These are phyloP conservation scores for Drosophila nr. perissopoda DNA, from an alignment of 2,888 invertebrate species.

Conservation along the genomic window DNA sequence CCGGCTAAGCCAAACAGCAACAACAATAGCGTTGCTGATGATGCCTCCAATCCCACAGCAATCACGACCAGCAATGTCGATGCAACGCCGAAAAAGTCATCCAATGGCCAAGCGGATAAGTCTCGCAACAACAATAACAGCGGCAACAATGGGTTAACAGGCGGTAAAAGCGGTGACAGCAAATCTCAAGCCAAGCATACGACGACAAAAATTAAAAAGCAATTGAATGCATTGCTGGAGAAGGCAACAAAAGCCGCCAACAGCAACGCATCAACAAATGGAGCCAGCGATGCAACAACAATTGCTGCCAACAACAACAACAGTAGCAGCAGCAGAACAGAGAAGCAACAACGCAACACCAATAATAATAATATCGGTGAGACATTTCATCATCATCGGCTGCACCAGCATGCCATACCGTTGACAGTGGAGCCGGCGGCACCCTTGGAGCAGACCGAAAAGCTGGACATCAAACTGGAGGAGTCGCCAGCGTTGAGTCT, in stretches of 20 bases:
- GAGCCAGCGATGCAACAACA: slow-evolving; percentile 22
- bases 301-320: slow-evolving; percentile 16
- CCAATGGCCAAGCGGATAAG: slow-evolving; percentile 49
- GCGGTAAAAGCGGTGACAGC: slow-evolving; percentile 40
- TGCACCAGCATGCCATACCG: slow-evolving; percentile 81
- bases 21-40: slow-evolving; percentile 31
- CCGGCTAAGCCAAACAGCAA: slow-evolving; percentile 11
- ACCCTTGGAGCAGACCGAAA: slow-evolving; percentile 82
- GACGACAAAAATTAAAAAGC: slow-evolving; percentile 83
- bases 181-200: slow-evolving; percentile 83
- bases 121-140: slow-evolving; percentile 47
- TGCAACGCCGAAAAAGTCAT: slow-evolving; percentile 50
- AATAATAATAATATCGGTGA: slow-evolving; percentile 51
- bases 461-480: slow-evolving; percentile 81
- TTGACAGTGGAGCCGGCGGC: slow-evolving; percentile 82
- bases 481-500: slow-evolving; percentile 80
- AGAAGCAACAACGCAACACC: slow-evolving; percentile 53
- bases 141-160: slow-evolving; percentile 39
- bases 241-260: slow-evolving; percentile 72
- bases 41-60: slow-evolving; percentile 34
- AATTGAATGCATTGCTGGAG: slow-evolving; percentile 79
- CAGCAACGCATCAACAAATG: slow-evolving; percentile 42
- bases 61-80: slow-evolving; percentile 32
- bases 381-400: slow-evolving; percentile 59
- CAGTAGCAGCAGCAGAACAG: slow-evolving; percentile 31